Evolutionary conservation across 2,888 invertebrate genomes (phyloP).

Genomic region (Cetonia aurata): DNA sequence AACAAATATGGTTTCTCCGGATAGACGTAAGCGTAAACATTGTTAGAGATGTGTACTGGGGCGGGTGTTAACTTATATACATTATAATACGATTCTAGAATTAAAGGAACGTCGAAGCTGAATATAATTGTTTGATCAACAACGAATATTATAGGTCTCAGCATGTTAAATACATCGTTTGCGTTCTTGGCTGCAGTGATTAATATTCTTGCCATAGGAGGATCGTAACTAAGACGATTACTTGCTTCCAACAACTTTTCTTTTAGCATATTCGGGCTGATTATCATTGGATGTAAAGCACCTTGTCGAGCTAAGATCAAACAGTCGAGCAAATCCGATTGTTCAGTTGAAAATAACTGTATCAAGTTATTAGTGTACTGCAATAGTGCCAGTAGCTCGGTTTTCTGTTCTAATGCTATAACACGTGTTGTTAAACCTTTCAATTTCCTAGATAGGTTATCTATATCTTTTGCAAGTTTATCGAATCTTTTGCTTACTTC

Average conservation of each 20-base stretch:
- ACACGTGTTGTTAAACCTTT: not conserved
- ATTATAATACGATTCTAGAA: not conserved
- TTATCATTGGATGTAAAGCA: constrained; percentile 13
- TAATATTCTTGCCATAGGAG: not conserved
- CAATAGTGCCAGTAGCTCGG: not conserved
- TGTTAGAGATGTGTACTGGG: constrained; percentile 5
- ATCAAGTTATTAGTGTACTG: not conserved
- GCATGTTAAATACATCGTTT: constrained; percentile 9
- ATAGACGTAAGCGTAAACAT: constrained; percentile 24
- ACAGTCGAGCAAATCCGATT: constrained; percentile 19
- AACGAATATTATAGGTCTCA: constrained; percentile 21
- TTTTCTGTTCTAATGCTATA: not conserved
- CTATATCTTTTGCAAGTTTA: not conserved
- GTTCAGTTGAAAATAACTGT: constrained; percentile 7
- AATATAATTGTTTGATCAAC: constrained; percentile 4
- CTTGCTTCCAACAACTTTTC: constrained; percentile 7
- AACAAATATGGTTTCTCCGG: constrained; percentile 23
- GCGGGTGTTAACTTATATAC: constrained; percentile 25
- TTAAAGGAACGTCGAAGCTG: constrained; percentile 5
- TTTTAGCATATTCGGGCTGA: constrained; percentile 16
- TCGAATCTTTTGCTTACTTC: not conserved
- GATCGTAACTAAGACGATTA: not conserved
- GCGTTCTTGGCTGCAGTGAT: not conserved
- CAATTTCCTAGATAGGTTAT: not conserved
- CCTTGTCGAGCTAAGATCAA: constrained; percentile 28